These are phyloP conservation scores for Drosophila lacertosa DNA, from an alignment of 1,140 invertebrate genomes.

Conservation along the genomic window DNA sequence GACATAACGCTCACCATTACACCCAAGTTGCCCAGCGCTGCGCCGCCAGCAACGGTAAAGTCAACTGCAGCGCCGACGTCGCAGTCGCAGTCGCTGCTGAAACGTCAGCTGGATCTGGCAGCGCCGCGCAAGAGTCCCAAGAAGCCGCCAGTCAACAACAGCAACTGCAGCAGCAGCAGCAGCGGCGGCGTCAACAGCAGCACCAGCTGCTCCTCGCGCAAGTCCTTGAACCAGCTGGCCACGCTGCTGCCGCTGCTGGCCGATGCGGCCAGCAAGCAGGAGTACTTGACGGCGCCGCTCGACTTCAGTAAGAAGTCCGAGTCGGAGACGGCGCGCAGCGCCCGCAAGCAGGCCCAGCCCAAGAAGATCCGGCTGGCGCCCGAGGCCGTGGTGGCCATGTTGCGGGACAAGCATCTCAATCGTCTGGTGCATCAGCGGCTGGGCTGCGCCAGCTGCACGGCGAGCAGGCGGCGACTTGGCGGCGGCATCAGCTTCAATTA, in stretches of 20 bases:
- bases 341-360: conserved; percentile 83
- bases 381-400: conserved; percentile 65
- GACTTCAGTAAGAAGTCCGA: conserved; percentile 78
- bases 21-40: conserved; percentile 51
- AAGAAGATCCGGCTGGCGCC: conserved; percentile 80
- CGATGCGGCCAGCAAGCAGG: conserved; percentile 78
- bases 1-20: conserved; percentile 81
- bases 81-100: conserved; percentile 57
- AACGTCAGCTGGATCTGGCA: conserved; percentile 70
- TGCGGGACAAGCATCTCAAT: conserved; percentile 81
- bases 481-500: conserved; percentile 80
- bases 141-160: conserved; percentile 36
- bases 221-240: conserved; percentile 73
- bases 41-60: conserved; percentile 2
- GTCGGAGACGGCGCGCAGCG: conserved; percentile 53
- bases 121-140: conserved; percentile 68
- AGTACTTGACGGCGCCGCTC: conserved; percentile 71
- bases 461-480: conserved; percentile 47
- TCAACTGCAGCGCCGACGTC: conserved; percentile 22
- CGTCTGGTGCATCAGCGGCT: conserved; percentile 68
- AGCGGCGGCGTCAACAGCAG: neutral
- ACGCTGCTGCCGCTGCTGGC: conserved; percentile 72
- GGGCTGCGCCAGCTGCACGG: conserved; percentile 54
- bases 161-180: conserved; percentile 12
- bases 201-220: conserved; percentile 50